These are phyloP conservation scores for Lagorchestes hirsutus DNA, from an alignment of 2,797 vertebrate genomes.

Conservation along the genomic window DNA sequence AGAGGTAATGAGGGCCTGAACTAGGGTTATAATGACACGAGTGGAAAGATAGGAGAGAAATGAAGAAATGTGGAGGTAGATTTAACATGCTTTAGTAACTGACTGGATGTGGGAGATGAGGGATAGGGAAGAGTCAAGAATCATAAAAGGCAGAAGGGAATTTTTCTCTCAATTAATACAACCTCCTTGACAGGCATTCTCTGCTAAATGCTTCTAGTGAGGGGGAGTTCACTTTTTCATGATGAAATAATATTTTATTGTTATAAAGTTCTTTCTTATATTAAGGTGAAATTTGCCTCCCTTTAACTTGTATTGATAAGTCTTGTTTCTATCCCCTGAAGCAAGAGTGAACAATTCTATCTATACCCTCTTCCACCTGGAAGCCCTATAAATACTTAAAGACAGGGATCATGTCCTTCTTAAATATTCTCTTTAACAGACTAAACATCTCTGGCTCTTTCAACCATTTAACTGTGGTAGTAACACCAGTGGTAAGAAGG, in stretches of 20 bases:
- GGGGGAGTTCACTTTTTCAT: neutral
- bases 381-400: neutral
- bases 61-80: neutral
- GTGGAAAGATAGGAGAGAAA: neutral
- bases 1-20: neutral
- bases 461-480: neutral
- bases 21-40: neutral
- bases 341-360: neutral
- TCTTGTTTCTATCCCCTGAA: neutral
- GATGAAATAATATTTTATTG: neutral
- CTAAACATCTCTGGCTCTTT: neutral
- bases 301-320: neutral
- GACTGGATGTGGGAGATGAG: neutral
- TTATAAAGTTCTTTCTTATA: neutral
- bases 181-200: neutral
- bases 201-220: neutral
- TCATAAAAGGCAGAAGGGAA: neutral
- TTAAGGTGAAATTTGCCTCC: neutral
- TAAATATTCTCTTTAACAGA: neutral
- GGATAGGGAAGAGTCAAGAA: neutral
- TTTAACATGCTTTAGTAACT: neutral
- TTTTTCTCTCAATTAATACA: neutral
- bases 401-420: neutral
- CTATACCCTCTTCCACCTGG: neutral
- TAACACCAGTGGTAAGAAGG: neutral